Base-by-base conservation (phyloP, 2,888 invertebrate species). In the Acrobasis suavella region DNA sequence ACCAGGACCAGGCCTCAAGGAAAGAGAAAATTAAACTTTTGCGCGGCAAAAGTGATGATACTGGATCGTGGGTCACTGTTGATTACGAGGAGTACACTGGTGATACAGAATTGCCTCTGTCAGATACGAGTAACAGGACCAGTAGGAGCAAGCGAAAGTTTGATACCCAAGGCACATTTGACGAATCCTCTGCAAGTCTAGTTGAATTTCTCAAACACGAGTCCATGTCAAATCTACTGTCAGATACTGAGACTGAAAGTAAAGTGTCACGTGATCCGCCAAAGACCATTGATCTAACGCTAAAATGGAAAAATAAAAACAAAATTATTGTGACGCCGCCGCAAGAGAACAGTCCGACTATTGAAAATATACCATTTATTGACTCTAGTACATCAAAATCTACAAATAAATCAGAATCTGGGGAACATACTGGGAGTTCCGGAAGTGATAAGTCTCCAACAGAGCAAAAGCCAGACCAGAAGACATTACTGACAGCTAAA, bases 31-130 rank as follows among this genome's bases (percentile, higher is more conserved):
- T 69, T 0, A 86, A 80, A 65, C 70, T 90, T 10, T 70, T 73
- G 46, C 92, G 94, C 3, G 94, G 94, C 65, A 89, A 91, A 72
- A 95, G 95, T 70, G 95, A 95, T 78, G 95, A 95, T 75, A 95
- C 95, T 0, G 94, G 93, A 1, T 95, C 95, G 1, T 95, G 94
- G 94, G 91, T 94, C 69, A 95, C 95, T 0, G 93, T 94, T 2
- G 95, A 95, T 72, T 94, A 94, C 76, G 95, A 95, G 68, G 95
- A 95, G 74, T 93, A 91, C 69, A 93, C 94, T n/a, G 94, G 93
- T 15, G 94, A 94, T 22, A 93, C 94, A 2, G 95, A 95, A 71
- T 87, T 94, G 8, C 85, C 82, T 9, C 67, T 86, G 38, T 94
- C 95, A 9, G 95, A 95, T 70, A 74, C 78, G 17, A 85, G 83